Percentiles rank a stretch among this genome's conserved stretches.
Conservation (phyloP, 2,888 invertebrate genomes). For the Cephalotes varians region DNA sequence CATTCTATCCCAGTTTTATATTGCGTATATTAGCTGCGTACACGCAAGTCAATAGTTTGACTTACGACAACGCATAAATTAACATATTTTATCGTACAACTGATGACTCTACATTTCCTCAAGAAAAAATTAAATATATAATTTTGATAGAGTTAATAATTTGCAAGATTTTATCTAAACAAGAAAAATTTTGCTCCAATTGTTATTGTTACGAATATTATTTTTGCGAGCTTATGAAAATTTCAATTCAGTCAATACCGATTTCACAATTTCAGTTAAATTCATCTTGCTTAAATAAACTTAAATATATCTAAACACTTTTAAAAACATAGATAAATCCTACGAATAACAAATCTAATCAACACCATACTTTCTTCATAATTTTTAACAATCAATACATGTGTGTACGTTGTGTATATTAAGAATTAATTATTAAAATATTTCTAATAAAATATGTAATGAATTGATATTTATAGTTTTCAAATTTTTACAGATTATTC, state of each 20-base stretch:
- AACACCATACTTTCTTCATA: not conserved
- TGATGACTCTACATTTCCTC: not conserved
- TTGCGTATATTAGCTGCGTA: not conserved
- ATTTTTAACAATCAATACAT: not conserved
- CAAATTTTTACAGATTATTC: not conserved
- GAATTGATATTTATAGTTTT: not conserved
- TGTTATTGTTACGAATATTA: not conserved
- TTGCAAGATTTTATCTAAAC: not conserved
- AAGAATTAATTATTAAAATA: not conserved
- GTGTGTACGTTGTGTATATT: not conserved
- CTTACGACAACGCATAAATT: constrained; percentile 19
- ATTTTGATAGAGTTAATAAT: not conserved
- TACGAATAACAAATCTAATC: not conserved
- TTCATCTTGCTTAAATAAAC: not conserved
- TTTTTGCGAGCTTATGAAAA: not conserved
- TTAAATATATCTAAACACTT: not conserved
- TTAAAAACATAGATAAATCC: not conserved
- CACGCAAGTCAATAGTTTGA: not conserved
- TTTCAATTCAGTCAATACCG: not conserved
- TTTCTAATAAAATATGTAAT: not conserved
- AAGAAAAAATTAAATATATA: not conserved
- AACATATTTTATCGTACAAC: constrained; percentile 23
- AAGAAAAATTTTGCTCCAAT: not conserved
- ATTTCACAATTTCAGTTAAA: not conserved
- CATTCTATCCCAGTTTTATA: not conserved